Percentiles rank a stretch among this genome's conserved stretches.
phyloP scores from a whole-genome alignment of 2,888 invertebrate genomes.

The Phaedon cochleariae region DNA sequence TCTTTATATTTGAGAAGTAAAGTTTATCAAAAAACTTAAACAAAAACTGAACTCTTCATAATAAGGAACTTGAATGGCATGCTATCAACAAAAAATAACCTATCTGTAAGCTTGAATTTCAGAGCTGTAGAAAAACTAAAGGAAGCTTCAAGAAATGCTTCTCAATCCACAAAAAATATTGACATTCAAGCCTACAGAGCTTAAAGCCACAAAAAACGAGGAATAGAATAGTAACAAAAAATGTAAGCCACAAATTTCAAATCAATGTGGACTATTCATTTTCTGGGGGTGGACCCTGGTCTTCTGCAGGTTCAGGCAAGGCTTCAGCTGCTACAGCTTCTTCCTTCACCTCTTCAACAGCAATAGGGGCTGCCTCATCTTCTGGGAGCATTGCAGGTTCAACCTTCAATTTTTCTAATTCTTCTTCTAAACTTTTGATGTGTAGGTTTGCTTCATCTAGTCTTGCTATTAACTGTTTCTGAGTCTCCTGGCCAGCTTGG shows the following conservation, averaged over 20 bases:
- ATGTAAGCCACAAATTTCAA: neutral
- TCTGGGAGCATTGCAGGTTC: slow-evolving; percentile 12
- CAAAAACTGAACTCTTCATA: neutral
- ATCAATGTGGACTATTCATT: slow-evolving; percentile 1
- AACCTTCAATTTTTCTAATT: slow-evolving; percentile 57
- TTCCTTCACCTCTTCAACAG: slow-evolving; percentile 9
- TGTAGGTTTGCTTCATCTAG: slow-evolving; percentile 69
- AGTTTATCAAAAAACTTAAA: neutral
- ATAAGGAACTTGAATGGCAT: neutral
- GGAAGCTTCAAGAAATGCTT: neutral
- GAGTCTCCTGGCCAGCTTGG: slow-evolving; percentile 59
- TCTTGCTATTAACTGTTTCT: slow-evolving; percentile 57
- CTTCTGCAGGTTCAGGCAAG: slow-evolving; percentile 10
- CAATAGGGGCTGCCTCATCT: slow-evolving; percentile 19
- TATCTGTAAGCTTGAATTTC: neutral
- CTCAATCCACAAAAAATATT: neutral
- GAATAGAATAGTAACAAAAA: slow-evolving; percentile 11
- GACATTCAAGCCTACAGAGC: neutral
- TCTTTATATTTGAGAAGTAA: neutral
- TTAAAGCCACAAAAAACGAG: neutral
- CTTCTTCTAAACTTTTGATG: slow-evolving; percentile 70
- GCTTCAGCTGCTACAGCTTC: slow-evolving; percentile 23
- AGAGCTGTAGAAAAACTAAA: neutral
- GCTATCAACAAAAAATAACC: neutral
- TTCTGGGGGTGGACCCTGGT: slow-evolving; percentile 7